phyloP scores from a whole-genome alignment of 1,140 invertebrate genomes.

The Pogonus chalceus region DNA sequence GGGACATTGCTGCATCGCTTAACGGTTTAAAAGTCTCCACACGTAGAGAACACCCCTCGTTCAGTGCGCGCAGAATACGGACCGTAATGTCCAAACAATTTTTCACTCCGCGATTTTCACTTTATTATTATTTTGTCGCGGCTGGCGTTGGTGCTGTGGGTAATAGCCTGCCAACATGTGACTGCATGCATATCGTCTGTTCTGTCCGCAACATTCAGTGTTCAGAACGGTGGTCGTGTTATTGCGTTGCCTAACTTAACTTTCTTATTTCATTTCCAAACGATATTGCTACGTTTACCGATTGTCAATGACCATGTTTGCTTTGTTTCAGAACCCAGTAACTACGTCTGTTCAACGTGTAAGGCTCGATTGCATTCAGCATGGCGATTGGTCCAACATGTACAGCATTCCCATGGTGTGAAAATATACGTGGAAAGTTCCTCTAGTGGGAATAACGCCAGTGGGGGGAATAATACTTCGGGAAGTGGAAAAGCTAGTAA shows the following conservation, averaged over 20 bases:
- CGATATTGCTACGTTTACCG: not conserved
- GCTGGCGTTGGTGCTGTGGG: constrained; percentile 18
- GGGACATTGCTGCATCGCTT: not conserved
- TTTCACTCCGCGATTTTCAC: constrained; percentile 35
- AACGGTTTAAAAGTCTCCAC: constrained; percentile 19
- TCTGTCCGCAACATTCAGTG: too few species aligned
- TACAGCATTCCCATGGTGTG: constrained; percentile 85
- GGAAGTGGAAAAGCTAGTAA: constrained; percentile 36
- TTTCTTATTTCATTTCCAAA: too few species aligned
- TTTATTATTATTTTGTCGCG: constrained; percentile 31
- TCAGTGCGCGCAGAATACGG: constrained; percentile 17
- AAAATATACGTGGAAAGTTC: constrained; percentile 77
- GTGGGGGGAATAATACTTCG: too few species aligned
- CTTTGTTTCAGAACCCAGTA: constrained; percentile 83
- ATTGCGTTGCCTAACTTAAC: too few species aligned
- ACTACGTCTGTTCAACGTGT: constrained; percentile 90
- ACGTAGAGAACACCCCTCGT: constrained; percentile 29
- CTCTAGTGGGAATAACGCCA: constrained; percentile 35
- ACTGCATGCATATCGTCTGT: constrained; percentile 22
- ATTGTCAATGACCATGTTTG: constrained; percentile 20
- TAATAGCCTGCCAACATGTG: constrained; percentile 31
- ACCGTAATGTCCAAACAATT: constrained; percentile 34
- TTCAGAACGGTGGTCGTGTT: too few species aligned
- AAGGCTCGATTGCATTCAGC: constrained; percentile 81
- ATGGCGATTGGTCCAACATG: constrained; percentile 90